These are phyloP conservation scores for Mayetiola destructor DNA, from an alignment of 2,888 invertebrate species.

Conservation along the genomic window DNA sequence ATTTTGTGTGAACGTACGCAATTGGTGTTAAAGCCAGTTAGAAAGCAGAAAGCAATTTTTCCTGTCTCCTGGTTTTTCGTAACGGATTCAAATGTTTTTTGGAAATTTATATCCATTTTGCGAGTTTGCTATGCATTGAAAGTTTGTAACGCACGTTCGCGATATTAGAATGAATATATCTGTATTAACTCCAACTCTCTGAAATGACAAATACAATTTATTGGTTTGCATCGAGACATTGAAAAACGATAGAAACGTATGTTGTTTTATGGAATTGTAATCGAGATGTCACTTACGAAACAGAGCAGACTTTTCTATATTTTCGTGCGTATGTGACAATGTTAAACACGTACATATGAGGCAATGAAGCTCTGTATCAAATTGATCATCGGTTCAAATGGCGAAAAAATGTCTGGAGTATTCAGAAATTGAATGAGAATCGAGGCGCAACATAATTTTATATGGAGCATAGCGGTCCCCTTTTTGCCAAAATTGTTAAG, in stretches of 20 bases:
- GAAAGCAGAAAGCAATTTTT: not conserved
- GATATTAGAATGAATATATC: not conserved
- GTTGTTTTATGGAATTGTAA: not conserved
- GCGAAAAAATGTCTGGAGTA: not conserved
- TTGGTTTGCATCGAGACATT: not conserved
- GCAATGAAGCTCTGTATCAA: not conserved
- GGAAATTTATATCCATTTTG: conserved; percentile 11
- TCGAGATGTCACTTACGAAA: conserved; percentile 6
- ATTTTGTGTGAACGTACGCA: conserved; percentile 1
- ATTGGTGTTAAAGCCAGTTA: not conserved
- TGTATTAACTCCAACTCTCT: too few species aligned
- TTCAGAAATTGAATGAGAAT: not conserved
- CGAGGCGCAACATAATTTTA: too few species aligned
- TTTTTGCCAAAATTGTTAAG: too few species aligned
- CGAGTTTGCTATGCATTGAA: not conserved
- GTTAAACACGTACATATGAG: too few species aligned
- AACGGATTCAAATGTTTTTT: not conserved
- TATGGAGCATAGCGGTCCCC: too few species aligned
- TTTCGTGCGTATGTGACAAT: too few species aligned
- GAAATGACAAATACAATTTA: not conserved
- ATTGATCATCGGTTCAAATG: not conserved
- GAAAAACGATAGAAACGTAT: not conserved
- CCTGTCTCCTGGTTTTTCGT: not conserved
- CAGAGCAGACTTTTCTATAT: not conserved
- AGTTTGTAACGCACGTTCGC: not conserved